Conservation (phyloP, 2,113 vertebrate genomes). For the Syngnathus typhle region DNA sequence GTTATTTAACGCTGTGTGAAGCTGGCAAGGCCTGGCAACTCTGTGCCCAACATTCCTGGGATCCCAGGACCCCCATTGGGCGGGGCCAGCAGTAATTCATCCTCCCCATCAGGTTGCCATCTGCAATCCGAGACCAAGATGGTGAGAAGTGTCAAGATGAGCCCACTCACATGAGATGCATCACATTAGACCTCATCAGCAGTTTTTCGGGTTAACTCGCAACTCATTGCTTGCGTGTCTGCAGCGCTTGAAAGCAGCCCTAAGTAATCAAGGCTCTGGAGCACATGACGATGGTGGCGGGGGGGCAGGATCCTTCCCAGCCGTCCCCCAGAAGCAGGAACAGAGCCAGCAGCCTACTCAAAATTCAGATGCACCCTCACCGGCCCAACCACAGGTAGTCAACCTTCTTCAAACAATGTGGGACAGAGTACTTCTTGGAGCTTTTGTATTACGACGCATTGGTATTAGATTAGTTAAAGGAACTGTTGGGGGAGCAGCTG, state of each 20-base stretch:
- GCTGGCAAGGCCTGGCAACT: constrained; percentile 82
- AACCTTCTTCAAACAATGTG: background rate
- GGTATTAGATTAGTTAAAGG: background rate
- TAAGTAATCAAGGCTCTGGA: constrained; percentile 76
- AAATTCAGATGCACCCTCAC: constrained; percentile 85
- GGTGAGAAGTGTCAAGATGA: constrained; percentile 67
- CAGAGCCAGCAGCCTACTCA: constrained; percentile 79
- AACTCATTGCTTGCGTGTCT: constrained; percentile 25
- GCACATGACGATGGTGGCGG: constrained; percentile 72
- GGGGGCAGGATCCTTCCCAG: constrained; percentile 75
- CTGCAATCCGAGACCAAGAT: constrained; percentile 85
- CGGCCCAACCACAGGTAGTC: constrained; percentile 86
- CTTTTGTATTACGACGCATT: background rate
- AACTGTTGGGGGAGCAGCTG: background rate
- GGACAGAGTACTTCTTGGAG: background rate
- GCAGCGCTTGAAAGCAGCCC: constrained; percentile 85
- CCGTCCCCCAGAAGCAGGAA: constrained; percentile 82
- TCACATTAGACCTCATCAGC: background rate
- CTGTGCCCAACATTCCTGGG: constrained; percentile 91
- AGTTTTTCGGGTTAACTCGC: background rate
- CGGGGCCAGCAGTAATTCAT: constrained; percentile 76
- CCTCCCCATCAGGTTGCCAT: constrained; percentile 84
- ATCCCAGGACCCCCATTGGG: constrained; percentile 88
- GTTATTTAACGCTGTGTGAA: constrained; percentile 38
- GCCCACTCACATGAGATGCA: background rate